These are phyloP conservation scores for Hydroisotoma schaefferi DNA, from an alignment of 2,888 invertebrate species.

Conservation along the genomic window DNA sequence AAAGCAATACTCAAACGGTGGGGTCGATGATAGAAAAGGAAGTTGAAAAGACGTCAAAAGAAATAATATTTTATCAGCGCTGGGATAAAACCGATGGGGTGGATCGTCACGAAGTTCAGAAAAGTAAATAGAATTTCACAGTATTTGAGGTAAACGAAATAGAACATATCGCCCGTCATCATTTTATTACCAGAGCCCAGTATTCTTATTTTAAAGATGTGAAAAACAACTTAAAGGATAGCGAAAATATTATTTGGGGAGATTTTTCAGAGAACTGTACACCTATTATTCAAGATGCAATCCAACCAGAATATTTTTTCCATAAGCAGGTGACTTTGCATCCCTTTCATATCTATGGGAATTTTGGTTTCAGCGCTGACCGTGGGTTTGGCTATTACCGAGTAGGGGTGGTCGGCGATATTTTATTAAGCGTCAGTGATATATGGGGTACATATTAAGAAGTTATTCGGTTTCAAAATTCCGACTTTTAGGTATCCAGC, in stretches of 20 bases:
- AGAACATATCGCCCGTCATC: background rate
- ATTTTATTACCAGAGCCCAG: background rate
- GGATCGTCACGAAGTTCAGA: background rate
- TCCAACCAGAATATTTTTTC: background rate
- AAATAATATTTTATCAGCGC: background rate
- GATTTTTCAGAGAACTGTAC: background rate
- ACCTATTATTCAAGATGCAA: background rate
- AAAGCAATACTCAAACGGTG: background rate
- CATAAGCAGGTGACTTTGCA: background rate
- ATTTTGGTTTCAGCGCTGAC: too few relatives aligned
- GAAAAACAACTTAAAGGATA: background rate
- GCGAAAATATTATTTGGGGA: background rate
- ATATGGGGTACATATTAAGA: too few relatives aligned
- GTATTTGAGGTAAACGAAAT: background rate
- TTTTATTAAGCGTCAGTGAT: too few relatives aligned
- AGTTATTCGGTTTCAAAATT: too few relatives aligned
- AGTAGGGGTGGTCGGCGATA: too few relatives aligned
- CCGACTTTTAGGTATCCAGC: too few relatives aligned
- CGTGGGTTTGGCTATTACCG: too few relatives aligned
- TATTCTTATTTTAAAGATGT: background rate
- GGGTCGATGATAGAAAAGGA: background rate
- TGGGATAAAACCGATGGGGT: background rate
- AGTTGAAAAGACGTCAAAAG: background rate
- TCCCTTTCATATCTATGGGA: background rate
- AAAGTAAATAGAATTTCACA: background rate